Evolutionary conservation across 2,113 vertebrate species (phyloP).

Genomic region (Cyrtonyx montezumae): DNA sequence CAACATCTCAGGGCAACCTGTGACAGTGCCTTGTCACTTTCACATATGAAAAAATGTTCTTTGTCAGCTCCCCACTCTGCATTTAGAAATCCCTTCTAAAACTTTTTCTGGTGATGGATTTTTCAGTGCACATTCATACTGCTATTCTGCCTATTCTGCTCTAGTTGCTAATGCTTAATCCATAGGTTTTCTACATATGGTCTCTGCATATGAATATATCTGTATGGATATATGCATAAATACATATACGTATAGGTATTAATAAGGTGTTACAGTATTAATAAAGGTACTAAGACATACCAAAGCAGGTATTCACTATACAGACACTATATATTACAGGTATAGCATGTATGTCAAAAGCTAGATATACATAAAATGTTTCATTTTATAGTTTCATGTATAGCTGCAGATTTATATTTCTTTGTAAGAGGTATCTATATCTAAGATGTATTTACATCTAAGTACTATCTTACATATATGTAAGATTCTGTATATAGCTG

Average conservation of each 20-base stretch:
- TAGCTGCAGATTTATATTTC: background rate
- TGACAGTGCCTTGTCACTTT: background rate
- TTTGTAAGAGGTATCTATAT: background rate
- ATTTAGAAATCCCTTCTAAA: background rate
- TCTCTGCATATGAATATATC: background rate
- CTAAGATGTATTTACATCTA: background rate
- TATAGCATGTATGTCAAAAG: background rate
- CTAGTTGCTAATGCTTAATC: background rate
- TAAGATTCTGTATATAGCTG: background rate
- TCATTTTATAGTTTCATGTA: background rate
- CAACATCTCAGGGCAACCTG: background rate
- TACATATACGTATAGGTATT: background rate
- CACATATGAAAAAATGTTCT: rapidly evolving
- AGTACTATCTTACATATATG: background rate
- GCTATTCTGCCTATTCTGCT: background rate
- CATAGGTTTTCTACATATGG: background rate
- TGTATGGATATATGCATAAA: background rate
- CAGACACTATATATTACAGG: background rate
- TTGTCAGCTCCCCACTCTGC: background rate
- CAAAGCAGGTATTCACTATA: background rate
- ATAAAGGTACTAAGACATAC: background rate
- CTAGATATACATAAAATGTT: background rate
- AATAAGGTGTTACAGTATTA: background rate
- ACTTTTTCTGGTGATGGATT: background rate
- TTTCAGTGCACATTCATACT: background rate